Base-by-base conservation (phyloP, 92 coral and sea anemone species). In the Parazoanthus atlanticus region DNA sequence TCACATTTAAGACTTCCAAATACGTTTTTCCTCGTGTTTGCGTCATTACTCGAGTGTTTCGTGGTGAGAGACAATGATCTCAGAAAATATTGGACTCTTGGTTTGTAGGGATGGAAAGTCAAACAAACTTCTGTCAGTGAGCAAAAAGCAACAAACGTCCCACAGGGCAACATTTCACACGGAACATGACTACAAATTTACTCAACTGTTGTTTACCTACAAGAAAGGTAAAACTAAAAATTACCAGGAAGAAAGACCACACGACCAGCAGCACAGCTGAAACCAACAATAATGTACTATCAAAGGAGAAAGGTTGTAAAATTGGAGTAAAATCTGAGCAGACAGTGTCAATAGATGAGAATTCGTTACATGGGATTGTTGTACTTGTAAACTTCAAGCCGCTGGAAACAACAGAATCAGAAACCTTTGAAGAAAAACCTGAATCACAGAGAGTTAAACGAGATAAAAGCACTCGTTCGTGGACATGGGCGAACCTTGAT, bases 401-500 rank as follows among this genome's bases (percentile, higher is more conserved):
- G 13, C 52, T 75, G 26, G 34, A 75, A 75, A 75, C 52, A 75
- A 36, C 49, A 36, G 49, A 25, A 41, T 21, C 79, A 21, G 28
- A 75, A 36, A 36, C 49, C 9, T 75, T 36, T 5, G 5, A 36
- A 25, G n/a, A 36, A 21, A 75, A 7, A 33, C 7, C 47, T 75
- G 79, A 75, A 75, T 32, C 26, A 11, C 79, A 38, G 26, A 17
- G 79, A 15, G 52, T 33, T n/a, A 75, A 19, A 36, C 49, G 28
- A 25, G 79, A 75, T 30, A 75, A 75, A 12, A 36, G 52, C 30
- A 36, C 79, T 8, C 79, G 79, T 36, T 75, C 79, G 79, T 75
- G 79, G 79, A 75, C 16, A 26, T 75, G 79, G 79, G 79, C 30
- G 13, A 75, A 75, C 17, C 79, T 75, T 36, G 79, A 75, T 41